phyloP scores from a whole-genome alignment of 2,113 vertebrate species.

The Phalacrocorax brasilianus region DNA sequence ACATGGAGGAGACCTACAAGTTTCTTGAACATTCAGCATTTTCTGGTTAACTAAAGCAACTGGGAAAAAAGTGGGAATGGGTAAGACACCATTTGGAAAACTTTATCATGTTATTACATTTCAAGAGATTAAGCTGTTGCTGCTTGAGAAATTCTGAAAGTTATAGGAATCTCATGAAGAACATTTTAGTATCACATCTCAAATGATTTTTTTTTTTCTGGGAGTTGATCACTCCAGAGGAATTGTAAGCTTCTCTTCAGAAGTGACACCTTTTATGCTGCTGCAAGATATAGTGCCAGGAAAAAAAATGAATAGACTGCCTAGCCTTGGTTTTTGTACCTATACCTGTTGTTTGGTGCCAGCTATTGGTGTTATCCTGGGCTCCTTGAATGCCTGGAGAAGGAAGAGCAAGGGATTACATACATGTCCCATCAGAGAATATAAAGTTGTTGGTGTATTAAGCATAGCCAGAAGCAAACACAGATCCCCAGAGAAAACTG shows the following conservation, averaged over 20 bases:
- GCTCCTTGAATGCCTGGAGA: background rate
- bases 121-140: background rate
- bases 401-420: background rate
- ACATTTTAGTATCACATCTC: background rate
- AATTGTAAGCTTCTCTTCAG: background rate
- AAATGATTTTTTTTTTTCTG: background rate
- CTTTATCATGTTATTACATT: background rate
- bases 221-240: background rate
- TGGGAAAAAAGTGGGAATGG: background rate
- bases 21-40: background rate
- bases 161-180: background rate
- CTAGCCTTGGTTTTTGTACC: background rate
- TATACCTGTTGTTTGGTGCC: background rate
- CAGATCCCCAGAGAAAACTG: background rate
- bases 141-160: background rate
- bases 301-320: background rate
- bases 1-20: background rate
- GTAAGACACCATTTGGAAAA: background rate
- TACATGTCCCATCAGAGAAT: background rate
- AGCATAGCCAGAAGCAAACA: background rate
- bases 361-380: background rate
- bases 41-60: background rate
- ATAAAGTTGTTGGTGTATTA: background rate
- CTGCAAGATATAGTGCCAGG: background rate
- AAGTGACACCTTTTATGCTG: background rate